phyloP scores from a whole-genome alignment of 2,797 vertebrate species.

The Threskiornis aethiopicus region DNA sequence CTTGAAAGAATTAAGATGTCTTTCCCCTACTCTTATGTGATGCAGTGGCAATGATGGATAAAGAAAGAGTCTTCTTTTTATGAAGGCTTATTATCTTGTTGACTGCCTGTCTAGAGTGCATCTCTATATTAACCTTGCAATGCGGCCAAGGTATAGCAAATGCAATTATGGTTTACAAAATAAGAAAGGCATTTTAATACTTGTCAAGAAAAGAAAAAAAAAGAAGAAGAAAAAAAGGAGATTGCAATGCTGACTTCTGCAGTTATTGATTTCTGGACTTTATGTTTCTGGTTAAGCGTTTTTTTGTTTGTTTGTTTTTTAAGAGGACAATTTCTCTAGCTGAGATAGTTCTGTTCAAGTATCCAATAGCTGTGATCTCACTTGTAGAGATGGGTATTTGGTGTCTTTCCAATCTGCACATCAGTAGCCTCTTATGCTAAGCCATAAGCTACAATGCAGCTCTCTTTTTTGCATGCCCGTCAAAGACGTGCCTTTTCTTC shows the following conservation, averaged over 20 bases:
- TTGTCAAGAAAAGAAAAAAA: background rate
- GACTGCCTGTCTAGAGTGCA: background rate
- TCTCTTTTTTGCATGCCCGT: background rate
- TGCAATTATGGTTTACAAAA: background rate
- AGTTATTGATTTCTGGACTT: background rate
- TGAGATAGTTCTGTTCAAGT: background rate
- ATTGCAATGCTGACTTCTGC: background rate
- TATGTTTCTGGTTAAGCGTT: background rate
- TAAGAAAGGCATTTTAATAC: background rate
- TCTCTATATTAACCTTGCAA: background rate
- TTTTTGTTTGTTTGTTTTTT: background rate
- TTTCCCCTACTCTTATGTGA: background rate
- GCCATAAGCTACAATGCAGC: rapidly evolving
- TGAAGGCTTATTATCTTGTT: background rate
- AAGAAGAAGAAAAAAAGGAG: rapidly evolving
- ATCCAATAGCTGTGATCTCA: background rate
- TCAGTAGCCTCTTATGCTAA: background rate
- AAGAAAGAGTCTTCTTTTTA: background rate
- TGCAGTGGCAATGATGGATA: background rate
- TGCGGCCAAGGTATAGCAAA: background rate
- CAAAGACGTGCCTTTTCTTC: background rate
- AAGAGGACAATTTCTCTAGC: background rate
- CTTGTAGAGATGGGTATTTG: background rate
- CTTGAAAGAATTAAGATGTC: background rate
- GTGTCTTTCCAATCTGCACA: background rate